Evolutionary conservation across 2,113 vertebrate species (phyloP).

Genomic region (Percopsis transmontana): DNA sequence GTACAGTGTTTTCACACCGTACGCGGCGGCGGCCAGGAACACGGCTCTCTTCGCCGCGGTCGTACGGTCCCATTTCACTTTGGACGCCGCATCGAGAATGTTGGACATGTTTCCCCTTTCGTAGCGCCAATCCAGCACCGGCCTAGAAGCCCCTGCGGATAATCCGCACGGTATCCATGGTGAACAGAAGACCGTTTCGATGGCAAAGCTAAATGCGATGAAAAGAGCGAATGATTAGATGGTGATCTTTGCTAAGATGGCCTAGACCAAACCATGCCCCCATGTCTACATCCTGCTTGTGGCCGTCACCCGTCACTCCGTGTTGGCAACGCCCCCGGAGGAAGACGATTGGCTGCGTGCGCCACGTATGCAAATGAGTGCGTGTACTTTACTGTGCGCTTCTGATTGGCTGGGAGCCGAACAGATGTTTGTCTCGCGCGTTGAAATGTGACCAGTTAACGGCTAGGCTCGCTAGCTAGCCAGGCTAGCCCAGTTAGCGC

Average conservation of each 20-base stretch:
- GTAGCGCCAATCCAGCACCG: background rate
- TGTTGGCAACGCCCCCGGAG: slow-evolving; percentile 50
- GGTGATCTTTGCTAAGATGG: slow-evolving; percentile 27
- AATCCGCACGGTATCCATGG: slow-evolving; percentile 57
- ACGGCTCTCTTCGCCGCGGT: slow-evolving; percentile 82
- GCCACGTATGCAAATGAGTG: slow-evolving; percentile 8
- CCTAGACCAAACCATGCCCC: background rate
- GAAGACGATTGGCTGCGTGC: slow-evolving; percentile 47
- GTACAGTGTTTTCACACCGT: slow-evolving; percentile 83
- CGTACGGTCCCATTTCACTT: slow-evolving; percentile 81
- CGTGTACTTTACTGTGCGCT: background rate
- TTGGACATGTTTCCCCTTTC: slow-evolving; percentile 80
- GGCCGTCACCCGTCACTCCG: slow-evolving; percentile 24
- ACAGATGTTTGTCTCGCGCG: too few relatives aligned
- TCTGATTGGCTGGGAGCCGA: too few relatives aligned
- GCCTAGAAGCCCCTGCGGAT: slow-evolving; percentile 39
- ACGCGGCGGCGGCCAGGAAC: slow-evolving; percentile 85
- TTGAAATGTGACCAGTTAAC: too few relatives aligned
- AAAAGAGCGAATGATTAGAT: slow-evolving; percentile 1
- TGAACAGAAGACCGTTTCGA: slow-evolving; percentile 4
- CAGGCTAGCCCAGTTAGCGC: too few relatives aligned
- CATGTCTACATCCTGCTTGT: slow-evolving; percentile 63
- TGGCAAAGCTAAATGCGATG: slow-evolving; percentile 4
- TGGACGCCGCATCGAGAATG: slow-evolving; percentile 82
- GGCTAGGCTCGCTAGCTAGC: too few relatives aligned